These are phyloP conservation scores for Romanogobio albipinnatus DNA, from an alignment of 2,113 vertebrate genomes.

Conservation along the genomic window DNA sequence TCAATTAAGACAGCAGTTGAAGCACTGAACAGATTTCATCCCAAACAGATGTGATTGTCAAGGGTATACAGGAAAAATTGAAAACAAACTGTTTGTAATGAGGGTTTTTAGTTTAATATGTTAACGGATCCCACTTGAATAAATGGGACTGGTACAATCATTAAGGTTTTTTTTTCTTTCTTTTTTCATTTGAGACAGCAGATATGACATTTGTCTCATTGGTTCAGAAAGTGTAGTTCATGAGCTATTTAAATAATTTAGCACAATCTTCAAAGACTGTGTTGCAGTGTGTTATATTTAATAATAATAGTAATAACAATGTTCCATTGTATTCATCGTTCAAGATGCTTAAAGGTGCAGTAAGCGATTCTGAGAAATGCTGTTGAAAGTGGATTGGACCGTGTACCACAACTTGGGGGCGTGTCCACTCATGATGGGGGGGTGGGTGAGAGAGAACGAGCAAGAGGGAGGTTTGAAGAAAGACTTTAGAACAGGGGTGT, in stretches of 20 bases:
- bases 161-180: no score
- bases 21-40: not conserved
- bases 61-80: slow-evolving; percentile 6
- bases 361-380: no score
- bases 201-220: not conserved
- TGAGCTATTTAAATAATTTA: not conserved
- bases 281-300: not conserved
- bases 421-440: no score
- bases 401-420: no score
- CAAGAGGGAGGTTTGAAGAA: no score
- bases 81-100: slow-evolving; percentile 25
- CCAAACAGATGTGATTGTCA: slow-evolving; percentile 19
- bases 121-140: not conserved
- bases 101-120: not conserved
- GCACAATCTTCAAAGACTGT: not conserved
- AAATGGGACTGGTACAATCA: not conserved
- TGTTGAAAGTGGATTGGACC: no score
- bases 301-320: not conserved
- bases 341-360: no score
- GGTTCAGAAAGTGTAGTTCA: not conserved
- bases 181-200: no score
- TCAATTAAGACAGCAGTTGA: slow-evolving; percentile 38
- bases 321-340: no score
- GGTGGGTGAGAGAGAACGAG: no score
- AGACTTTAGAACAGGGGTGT: no score